Evolutionary conservation across 2,113 vertebrate species (phyloP).

Genomic region (Centrocercus urophasianus): DNA sequence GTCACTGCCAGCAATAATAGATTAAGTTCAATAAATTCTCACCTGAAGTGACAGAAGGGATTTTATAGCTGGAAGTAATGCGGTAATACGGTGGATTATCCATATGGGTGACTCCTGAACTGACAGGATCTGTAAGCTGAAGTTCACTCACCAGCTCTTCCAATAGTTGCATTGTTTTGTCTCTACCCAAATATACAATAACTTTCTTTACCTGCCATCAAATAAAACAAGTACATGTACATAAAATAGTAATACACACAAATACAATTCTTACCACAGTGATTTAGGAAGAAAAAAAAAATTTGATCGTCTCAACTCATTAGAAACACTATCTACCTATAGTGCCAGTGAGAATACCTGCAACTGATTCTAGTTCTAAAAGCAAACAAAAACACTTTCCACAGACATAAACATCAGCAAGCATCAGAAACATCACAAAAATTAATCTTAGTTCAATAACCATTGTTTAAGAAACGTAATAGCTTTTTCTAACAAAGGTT

Average conservation of each 20-base stretch:
- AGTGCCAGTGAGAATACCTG: neutral
- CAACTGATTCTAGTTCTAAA: neutral
- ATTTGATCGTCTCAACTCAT: neutral
- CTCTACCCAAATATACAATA: constrained; percentile 97
- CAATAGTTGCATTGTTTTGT: constrained; percentile 98
- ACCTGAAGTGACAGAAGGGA: constrained; percentile 99
- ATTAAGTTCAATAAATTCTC: constrained; percentile 14
- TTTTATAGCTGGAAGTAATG: constrained; percentile 95
- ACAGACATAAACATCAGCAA: neutral
- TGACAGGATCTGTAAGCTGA: constrained; percentile 93
- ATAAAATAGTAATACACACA: neutral
- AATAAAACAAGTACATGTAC: neutral
- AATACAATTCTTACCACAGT: neutral
- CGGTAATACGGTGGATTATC: constrained; percentile 98
- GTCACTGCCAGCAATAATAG: neutral
- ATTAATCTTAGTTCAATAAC: neutral
- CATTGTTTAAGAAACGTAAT: neutral
- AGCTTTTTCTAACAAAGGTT: neutral
- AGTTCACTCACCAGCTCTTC: constrained; percentile 96
- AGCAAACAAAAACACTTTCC: neutral
- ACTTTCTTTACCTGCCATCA: constrained; percentile 92
- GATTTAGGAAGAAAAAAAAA: neutral
- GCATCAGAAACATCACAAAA: neutral
- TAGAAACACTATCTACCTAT: neutral
- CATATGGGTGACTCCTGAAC: constrained; percentile 96